These are phyloP conservation scores for Romanogobio albipinnatus DNA, from an alignment of 2,113 vertebrate species.

Conservation along the genomic window DNA sequence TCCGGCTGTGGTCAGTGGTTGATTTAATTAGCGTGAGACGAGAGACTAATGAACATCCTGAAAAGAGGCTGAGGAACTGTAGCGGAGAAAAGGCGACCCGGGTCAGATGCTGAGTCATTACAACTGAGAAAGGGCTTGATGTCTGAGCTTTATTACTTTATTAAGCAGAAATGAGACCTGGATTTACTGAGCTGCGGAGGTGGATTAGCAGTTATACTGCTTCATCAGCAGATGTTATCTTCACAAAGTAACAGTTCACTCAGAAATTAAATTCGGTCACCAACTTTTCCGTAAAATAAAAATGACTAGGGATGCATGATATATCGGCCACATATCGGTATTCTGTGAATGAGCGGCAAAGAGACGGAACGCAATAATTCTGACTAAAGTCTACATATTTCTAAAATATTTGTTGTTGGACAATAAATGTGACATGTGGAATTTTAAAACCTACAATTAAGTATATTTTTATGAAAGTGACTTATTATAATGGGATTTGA, in stretches of 20 bases:
- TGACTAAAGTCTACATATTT: too few species aligned
- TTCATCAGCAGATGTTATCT: not conserved
- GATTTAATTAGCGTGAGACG: constrained; percentile 49
- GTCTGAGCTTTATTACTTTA: not conserved
- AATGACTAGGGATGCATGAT: too few species aligned
- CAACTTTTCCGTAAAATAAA: not conserved
- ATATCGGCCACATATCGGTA: too few species aligned
- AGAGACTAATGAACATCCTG: constrained; percentile 38
- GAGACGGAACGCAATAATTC: too few species aligned
- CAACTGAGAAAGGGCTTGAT: not conserved
- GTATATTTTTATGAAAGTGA: too few species aligned
- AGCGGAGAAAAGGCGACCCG: not conserved
- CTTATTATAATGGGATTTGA: too few species aligned
- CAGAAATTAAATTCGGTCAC: not conserved
- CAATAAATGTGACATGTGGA: too few species aligned
- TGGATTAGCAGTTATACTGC: not conserved
- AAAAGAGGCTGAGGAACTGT: constrained; percentile 29
- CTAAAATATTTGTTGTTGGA: too few species aligned
- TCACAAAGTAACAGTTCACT: not conserved
- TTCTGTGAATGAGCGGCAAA: too few species aligned
- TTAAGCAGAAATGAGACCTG: constrained; percentile 1
- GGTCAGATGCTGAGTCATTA: constrained; percentile 4
- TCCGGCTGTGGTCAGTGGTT: constrained; percentile 30
- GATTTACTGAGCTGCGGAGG: not conserved
- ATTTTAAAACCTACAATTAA: too few species aligned